Evolutionary conservation across 2,888 invertebrate genomes (phyloP).

Genomic region (Cinara cedri): DNA sequence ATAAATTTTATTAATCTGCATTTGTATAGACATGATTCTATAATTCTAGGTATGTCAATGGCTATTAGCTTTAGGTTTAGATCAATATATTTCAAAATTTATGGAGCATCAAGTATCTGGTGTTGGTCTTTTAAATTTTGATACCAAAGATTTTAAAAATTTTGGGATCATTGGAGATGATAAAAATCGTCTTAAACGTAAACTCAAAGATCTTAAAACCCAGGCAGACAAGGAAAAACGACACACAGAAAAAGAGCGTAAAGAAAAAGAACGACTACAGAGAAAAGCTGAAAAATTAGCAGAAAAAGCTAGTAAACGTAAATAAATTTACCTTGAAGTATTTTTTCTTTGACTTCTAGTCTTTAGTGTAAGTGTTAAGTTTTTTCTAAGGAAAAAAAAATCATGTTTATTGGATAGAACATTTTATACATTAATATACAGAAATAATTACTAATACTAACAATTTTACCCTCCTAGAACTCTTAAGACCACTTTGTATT

Average conservation of each 20-base stretch:
- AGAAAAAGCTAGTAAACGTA: constrained; percentile 71
- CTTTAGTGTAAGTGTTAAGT: constrained; percentile 54
- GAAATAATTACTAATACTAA: background rate
- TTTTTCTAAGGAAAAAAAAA: constrained; percentile 40
- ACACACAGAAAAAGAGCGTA: constrained; percentile 82
- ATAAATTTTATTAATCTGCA: no score
- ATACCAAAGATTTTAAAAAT: constrained; percentile 89
- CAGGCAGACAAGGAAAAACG: constrained; percentile 75
- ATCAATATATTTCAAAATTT: constrained; percentile 86
- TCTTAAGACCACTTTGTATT: constrained; percentile 40
- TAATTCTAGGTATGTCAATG: constrained; percentile 84
- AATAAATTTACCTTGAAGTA: constrained; percentile 63
- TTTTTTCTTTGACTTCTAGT: constrained; percentile 52
- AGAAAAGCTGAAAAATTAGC: constrained; percentile 85
- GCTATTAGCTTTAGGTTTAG: constrained; percentile 80
- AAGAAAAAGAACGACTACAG: constrained; percentile 82
- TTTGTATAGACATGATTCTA: constrained; percentile 22
- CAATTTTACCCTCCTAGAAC: constrained; percentile 21
- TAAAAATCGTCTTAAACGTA: constrained; percentile 81
- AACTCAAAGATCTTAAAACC: constrained; percentile 81
- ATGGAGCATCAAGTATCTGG: constrained; percentile 89
- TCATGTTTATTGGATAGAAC: constrained; percentile 22
- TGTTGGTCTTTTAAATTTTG: constrained; percentile 80
- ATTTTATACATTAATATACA: constrained; percentile 40
- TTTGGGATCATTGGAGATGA: constrained; percentile 69